Conservation (phyloP, 2,888 invertebrate genomes). For the Drosophila histrio region DNA sequence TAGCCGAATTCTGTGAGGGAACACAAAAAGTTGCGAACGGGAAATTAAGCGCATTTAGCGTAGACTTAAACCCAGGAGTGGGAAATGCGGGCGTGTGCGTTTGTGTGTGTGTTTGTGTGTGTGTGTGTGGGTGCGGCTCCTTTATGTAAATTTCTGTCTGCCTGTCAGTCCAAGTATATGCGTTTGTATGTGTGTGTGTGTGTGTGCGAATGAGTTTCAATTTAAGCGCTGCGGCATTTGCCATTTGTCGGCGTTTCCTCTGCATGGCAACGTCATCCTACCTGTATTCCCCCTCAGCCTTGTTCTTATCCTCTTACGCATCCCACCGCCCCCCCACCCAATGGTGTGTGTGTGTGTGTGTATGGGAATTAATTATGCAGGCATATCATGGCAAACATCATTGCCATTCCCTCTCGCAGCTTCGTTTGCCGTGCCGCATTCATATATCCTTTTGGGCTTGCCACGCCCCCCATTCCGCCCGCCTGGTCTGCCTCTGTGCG, state of each 20-base stretch:
- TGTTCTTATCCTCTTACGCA: not conserved
- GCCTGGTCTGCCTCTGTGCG: slow-evolving; percentile 21
- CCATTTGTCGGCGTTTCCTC: slow-evolving; percentile 70
- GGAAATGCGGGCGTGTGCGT: not conserved
- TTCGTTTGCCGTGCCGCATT: slow-evolving; percentile 5
- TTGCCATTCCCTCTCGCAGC: slow-evolving; percentile 8
- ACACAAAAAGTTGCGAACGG: slow-evolving; percentile 55
- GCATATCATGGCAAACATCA: slow-evolving; percentile 73
- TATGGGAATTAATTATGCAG: slow-evolving; percentile 74
- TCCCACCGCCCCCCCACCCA: not conserved
- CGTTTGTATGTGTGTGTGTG: slow-evolving; percentile 13
- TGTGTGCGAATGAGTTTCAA: slow-evolving; percentile 50
- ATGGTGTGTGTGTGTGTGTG: slow-evolving; percentile 27
- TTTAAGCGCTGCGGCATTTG: slow-evolving; percentile 70
- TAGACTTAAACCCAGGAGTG: slow-evolving; percentile 23
- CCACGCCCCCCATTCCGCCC: slow-evolving; percentile 11
- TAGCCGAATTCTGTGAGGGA: not conserved
- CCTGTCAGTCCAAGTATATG: slow-evolving; percentile 13
- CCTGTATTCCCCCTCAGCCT: slow-evolving; percentile 34
- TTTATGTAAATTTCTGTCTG: slow-evolving; percentile 56
- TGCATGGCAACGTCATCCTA: slow-evolving; percentile 38
- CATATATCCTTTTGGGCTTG: slow-evolving; percentile 15
- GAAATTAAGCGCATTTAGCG: slow-evolving; percentile 73
- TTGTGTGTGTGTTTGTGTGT: not conserved
- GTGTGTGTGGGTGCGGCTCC: slow-evolving; percentile 17